Percentiles rank a stretch among this genome's conserved stretches.
phyloP scores from a whole-genome alignment of 2,888 invertebrate species.

The Corythucha ciliata region DNA sequence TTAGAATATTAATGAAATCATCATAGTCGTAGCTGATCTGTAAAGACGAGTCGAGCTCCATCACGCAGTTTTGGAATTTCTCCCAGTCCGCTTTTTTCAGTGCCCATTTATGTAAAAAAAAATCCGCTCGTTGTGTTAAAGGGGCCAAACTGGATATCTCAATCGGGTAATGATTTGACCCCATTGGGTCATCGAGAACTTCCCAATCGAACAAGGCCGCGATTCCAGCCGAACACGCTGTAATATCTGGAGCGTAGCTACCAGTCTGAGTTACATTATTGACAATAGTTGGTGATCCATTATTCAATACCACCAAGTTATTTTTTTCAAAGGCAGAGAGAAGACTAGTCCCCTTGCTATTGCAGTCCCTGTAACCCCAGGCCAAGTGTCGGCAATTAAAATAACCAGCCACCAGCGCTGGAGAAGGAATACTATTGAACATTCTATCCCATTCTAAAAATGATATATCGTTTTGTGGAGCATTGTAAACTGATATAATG shows the following conservation, averaged over 20 bases:
- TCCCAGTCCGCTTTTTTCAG: constrained; percentile 7
- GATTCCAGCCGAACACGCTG: neutral
- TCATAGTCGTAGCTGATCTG: no score
- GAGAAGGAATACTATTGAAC: no score
- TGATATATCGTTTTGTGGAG: no score
- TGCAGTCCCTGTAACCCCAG: neutral
- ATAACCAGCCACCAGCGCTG: neutral
- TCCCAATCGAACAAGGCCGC: neutral
- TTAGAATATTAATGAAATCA: no score
- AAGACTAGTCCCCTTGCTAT: neutral
- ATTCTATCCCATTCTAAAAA: no score
- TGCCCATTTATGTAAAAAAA: no score
- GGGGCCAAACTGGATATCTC: no score
- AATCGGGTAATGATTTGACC: constrained; percentile 10
- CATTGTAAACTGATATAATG: no score
- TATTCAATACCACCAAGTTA: constrained; percentile 5
- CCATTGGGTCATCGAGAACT: constrained; percentile 9
- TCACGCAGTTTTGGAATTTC: constrained; percentile 4
- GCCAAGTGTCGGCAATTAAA: constrained; percentile 2
- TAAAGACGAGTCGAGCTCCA: no score
- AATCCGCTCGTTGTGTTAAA: no score
- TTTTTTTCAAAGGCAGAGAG: constrained; percentile 1
- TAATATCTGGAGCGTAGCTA: constrained; percentile 3
- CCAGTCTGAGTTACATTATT: neutral
- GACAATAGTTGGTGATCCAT: constrained; percentile 1